Conservation (phyloP, 2,888 invertebrate species). For the Diarsia mendica region DNA sequence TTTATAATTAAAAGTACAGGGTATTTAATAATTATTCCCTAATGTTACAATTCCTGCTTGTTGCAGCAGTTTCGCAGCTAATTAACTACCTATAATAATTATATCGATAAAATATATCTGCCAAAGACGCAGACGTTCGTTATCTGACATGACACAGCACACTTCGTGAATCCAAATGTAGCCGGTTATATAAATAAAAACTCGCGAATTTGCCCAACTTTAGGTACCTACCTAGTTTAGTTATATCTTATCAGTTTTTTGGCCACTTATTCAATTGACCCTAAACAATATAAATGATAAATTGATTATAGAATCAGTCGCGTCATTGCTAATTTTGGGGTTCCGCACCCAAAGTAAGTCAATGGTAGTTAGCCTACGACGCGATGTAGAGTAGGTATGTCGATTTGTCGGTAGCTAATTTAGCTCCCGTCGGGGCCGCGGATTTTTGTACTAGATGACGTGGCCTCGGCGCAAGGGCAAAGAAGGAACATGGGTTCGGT, state of each 20-base stretch:
- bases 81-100: too few species aligned
- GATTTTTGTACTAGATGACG: too few species aligned
- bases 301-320: conserved; percentile 19
- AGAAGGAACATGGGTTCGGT: too few species aligned
- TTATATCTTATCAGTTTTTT: conserved; percentile 7
- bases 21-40: too few species aligned
- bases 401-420: not conserved
- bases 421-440: too few species aligned
- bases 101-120: not conserved
- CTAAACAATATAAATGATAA: conserved; percentile 15
- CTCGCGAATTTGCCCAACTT: conserved; percentile 23
- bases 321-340: not conserved
- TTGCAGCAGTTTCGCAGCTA: not conserved
- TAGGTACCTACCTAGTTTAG: conserved; percentile 5
- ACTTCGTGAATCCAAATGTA: conserved; percentile 17
- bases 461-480: too few species aligned
- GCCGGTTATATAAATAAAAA: conserved; percentile 17
- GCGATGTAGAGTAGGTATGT: too few species aligned
- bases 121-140: conserved; percentile 3
- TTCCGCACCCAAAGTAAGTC: not conserved
- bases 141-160: conserved; percentile 26
- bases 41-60: not conserved
- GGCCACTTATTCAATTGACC: conserved; percentile 31
- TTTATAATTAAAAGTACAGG: too few species aligned
- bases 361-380: not conserved